Evolutionary conservation across 2,888 invertebrate species (phyloP).

Genomic region (Pollenia angustigena): DNA sequence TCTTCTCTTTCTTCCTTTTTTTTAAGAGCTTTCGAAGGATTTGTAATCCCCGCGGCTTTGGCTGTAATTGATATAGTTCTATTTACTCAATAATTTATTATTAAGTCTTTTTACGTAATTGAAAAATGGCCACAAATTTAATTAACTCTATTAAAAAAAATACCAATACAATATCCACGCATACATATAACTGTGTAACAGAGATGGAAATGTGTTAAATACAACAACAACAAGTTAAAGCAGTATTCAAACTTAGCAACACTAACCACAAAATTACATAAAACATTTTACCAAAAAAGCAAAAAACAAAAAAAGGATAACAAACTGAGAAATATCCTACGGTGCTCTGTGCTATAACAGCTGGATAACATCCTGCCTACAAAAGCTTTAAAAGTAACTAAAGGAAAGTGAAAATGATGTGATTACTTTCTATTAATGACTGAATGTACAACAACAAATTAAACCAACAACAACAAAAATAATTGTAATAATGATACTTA

Average conservation of each 20-base stretch:
- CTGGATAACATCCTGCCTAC: slow-evolving; percentile 66
- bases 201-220: background rate
- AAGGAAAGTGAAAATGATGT: slow-evolving; percentile 61
- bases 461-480: background rate
- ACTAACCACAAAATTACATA: slow-evolving; percentile 26
- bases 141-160: slow-evolving; percentile 48
- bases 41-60: slow-evolving; percentile 32
- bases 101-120: slow-evolving; percentile 51
- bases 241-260: background rate
- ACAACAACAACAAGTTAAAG: slow-evolving; percentile 33
- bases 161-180: slow-evolving; percentile 3
- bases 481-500: slow-evolving; percentile 31
- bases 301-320: slow-evolving; percentile 18
- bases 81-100: slow-evolving; percentile 13
- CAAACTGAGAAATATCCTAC: slow-evolving; percentile 62
- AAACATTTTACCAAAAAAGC: slow-evolving; percentile 31
- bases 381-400: slow-evolving; percentile 56
- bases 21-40: background rate
- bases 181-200: background rate
- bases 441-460: slow-evolving; percentile 11
- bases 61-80: slow-evolving; percentile 49
- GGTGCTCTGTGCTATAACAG: slow-evolving; percentile 45
- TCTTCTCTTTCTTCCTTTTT: slow-evolving; percentile 4
- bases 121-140: slow-evolving; percentile 65
- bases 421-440: slow-evolving; percentile 48